These are phyloP conservation scores for Pycnonotus jocosus DNA, from an alignment of 2,113 vertebrate species.

Conservation along the genomic window DNA sequence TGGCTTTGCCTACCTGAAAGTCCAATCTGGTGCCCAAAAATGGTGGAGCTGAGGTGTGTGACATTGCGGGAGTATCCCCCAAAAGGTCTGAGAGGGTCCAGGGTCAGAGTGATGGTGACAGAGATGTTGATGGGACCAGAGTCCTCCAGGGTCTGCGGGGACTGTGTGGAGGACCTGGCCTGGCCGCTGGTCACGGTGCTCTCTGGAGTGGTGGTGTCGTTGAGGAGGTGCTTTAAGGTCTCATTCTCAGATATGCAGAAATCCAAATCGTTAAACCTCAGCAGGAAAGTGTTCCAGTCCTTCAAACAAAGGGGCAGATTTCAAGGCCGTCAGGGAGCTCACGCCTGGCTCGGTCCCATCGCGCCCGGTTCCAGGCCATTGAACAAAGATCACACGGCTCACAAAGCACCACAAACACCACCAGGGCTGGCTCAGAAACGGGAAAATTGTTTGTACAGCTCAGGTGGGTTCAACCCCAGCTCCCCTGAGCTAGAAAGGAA, in stretches of 20 bases:
- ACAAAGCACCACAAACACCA: neutral
- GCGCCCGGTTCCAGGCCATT: neutral
- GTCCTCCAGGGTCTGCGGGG: constrained; percentile 86
- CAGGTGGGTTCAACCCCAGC: neutral
- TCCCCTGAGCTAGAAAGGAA: neutral
- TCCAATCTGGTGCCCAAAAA: constrained; percentile 92
- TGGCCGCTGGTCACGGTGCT: constrained; percentile 88
- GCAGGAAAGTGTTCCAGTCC: constrained; percentile 98
- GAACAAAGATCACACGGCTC: neutral
- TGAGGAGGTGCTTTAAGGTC: constrained; percentile 91
- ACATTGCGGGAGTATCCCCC: constrained; percentile 95
- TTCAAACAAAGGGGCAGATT: constrained; percentile 25
- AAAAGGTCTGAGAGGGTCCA: constrained; percentile 90
- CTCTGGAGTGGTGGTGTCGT: constrained; percentile 87
- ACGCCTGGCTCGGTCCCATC: accelerated
- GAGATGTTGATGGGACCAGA: constrained; percentile 91
- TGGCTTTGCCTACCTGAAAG: constrained; percentile 78
- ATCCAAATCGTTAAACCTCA: constrained; percentile 94
- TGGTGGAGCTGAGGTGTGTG: constrained; percentile 88
- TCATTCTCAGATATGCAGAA: constrained; percentile 98
- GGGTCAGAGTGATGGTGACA: constrained; percentile 89
- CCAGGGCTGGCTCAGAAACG: neutral
- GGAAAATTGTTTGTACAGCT: neutral
- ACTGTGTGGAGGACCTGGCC: constrained; percentile 84
- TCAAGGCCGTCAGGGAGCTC: neutral